Evolutionary conservation across 2,888 invertebrate species (phyloP), one percentile per base, ranked within the genome.

Genomic region (Cheilosia variabilis): DNA sequence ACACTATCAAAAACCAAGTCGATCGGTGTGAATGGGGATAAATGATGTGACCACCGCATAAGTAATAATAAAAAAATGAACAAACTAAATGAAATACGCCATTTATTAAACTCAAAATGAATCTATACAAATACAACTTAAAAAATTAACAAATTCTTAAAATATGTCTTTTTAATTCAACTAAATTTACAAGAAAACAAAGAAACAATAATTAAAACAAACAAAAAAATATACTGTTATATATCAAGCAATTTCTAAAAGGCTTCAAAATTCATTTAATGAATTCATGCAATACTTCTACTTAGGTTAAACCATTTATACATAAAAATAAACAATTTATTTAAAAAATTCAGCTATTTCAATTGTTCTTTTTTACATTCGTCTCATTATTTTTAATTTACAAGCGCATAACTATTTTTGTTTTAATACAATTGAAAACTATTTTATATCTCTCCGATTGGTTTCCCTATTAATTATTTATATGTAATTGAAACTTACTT

Each of bases 131-230:
- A 47, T 41, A 34, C 34, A 69, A 68, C 37, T n/a, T 9, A 43
- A 66, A 17, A 53, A 53, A 69, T 24, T 43, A 69, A 57, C 19
- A 66, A 75, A 58, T 43, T 37, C 77, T 69, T 77, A 77, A 53
- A 53, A 34, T 69, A 77, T 77, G 77, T 77, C 77, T 77, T 77
- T 77, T 77, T 19, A 60, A 77, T 62, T 62, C 34, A 53, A 68
- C 45, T 53, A 34, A 50, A 22, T 52, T n/a, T 31, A 34, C 17
- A 34, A 10, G 2, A 27, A 55, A 55, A 66, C 17, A 15, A 37
- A 13, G 37, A 37, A 37, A 27, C 45, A 72, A 19, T n/a, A 22
- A 34, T 27, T 24, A 19, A 27, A 58, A 22, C 47, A 47, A 17
- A 37, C 27, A 45, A 55, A 55, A 22, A 71, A 31, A 4, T 9